Percentiles rank a stretch among this genome's conserved stretches.
phyloP scores from a whole-genome alignment of 2,888 invertebrate species.

The Hirtodrosophila confusa region DNA sequence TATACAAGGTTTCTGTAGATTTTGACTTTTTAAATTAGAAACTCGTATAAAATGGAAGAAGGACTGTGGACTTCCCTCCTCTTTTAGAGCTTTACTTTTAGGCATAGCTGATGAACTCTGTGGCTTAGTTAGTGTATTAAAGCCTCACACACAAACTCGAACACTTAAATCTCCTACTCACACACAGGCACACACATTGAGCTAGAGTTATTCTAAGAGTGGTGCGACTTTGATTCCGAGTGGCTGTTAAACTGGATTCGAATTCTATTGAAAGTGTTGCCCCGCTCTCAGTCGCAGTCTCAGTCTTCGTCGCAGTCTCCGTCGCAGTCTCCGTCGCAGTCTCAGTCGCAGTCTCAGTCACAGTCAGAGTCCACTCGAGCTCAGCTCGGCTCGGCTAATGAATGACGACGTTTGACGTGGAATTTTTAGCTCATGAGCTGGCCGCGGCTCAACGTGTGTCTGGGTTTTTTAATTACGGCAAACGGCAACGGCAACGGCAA shows the following conservation, averaged over 20 bases:
- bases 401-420: conserved; percentile 71
- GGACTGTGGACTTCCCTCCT: too few species aligned
- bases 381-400: conserved; percentile 52
- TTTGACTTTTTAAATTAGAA: too few species aligned
- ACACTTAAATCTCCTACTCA: conserved; percentile 9
- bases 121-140: conserved; percentile 3
- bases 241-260: conserved; percentile 66
- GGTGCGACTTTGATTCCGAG: conserved; percentile 34
- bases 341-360: too few species aligned
- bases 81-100: background rate
- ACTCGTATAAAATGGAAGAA: too few species aligned
- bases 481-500: conserved; percentile 62
- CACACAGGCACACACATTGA: background rate
- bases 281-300: background rate
- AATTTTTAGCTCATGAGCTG: conserved; percentile 74
- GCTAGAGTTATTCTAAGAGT: conserved; percentile 41
- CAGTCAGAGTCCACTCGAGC: background rate
- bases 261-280: conserved; percentile 78
- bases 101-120: conserved; percentile 6
- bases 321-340: too few species aligned
- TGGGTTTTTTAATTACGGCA: conserved; percentile 67
- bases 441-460: conserved; percentile 24
- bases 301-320: conserved; percentile 1
- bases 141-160: conserved; percentile 5
- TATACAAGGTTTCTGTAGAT: too few species aligned